phyloP scores from a whole-genome alignment of 2,113 vertebrate genomes.

The Brienomyrus longianalis region DNA sequence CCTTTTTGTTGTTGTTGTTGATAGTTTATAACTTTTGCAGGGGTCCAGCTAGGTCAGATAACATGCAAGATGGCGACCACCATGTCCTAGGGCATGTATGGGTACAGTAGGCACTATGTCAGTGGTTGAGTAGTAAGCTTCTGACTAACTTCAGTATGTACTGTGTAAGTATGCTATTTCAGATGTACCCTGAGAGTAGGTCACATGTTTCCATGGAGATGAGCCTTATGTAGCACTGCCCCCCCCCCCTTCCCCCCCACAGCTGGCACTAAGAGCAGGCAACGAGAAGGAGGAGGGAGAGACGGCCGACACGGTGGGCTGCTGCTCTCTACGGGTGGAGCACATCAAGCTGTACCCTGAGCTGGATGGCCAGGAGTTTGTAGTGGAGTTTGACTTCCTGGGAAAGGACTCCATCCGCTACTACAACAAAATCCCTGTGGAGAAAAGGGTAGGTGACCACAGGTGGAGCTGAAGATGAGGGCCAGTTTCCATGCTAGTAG shows the following conservation, averaged over 20 bases:
- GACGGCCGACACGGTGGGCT: conserved; percentile 91
- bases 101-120: background rate
- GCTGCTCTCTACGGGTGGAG: conserved; percentile 90
- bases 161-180: background rate
- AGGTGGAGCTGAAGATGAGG: background rate
- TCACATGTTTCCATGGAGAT: background rate
- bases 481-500: background rate
- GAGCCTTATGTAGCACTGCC: background rate
- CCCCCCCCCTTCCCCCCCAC: background rate
- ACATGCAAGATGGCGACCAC: background rate
- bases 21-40: background rate
- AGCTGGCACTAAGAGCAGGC: conserved; percentile 92
- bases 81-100: background rate
- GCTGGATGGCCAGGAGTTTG: conserved; percentile 84
- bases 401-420: conserved; percentile 97
- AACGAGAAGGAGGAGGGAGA: conserved; percentile 97
- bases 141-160: background rate
- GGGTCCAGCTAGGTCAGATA: background rate
- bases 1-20: background rate
- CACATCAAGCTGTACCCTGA: conserved; percentile 86
- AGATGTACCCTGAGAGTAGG: background rate
- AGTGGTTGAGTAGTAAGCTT: background rate
- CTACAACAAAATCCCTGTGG: conserved; percentile 95
- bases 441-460: conserved; percentile 76
- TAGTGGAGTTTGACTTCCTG: conserved; percentile 94